These are phyloP conservation scores for Callospermophilus lateralis DNA, from an alignment of 2,113 vertebrate genomes.

Conservation along the genomic window DNA sequence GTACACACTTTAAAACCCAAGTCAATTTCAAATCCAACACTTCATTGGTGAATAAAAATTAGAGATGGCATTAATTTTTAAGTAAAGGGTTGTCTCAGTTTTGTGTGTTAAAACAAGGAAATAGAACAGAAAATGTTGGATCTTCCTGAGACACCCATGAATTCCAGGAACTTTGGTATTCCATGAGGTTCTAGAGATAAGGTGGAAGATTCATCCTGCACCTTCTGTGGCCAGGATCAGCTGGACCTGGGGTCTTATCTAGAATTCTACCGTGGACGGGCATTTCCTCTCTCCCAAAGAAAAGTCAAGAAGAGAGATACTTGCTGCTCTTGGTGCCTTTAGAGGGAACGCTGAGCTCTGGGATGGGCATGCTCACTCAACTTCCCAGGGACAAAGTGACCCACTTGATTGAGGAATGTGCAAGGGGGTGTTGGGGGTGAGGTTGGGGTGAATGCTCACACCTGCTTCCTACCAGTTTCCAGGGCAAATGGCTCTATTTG, in stretches of 20 bases:
- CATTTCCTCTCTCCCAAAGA: background rate
- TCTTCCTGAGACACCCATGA: background rate
- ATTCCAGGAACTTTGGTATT: background rate
- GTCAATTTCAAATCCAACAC: slow-evolving; percentile 22
- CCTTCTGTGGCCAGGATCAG: background rate
- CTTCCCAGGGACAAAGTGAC: background rate
- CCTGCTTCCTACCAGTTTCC: slow-evolving; percentile 76
- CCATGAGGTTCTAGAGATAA: background rate
- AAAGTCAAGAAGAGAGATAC: background rate
- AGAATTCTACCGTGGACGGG: background rate
- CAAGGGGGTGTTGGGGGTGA: background rate
- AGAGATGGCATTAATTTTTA: slow-evolving; percentile 24
- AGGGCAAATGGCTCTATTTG: slow-evolving; percentile 65
- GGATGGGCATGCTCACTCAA: background rate
- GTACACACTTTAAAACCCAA: slow-evolving; percentile 30
- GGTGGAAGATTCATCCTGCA: background rate
- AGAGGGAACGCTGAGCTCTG: background rate
- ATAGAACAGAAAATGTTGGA: background rate
- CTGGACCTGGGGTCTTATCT: background rate
- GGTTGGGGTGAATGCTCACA: slow-evolving; percentile 66
- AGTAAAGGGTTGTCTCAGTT: background rate
- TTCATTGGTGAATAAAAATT: slow-evolving; percentile 12
- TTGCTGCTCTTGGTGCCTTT: background rate
- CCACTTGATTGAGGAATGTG: background rate
- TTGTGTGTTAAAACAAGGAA: slow-evolving; percentile 1